These are phyloP conservation scores for Peromyscus maniculatus DNA, from an alignment of 2,113 vertebrate genomes.

Conservation along the genomic window DNA sequence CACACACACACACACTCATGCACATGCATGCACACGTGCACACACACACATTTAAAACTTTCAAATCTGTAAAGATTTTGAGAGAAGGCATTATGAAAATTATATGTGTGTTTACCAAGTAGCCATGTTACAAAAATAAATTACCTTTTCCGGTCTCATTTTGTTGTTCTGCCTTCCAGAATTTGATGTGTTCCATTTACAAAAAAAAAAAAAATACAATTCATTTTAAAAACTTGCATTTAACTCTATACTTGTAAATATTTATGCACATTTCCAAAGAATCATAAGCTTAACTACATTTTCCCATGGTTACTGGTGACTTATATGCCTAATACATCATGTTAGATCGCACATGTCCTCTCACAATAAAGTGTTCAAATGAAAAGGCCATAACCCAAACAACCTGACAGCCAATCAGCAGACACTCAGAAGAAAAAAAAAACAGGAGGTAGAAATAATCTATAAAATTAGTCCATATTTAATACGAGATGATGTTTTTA, in stretches of 20 bases:
- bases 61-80: conserved; percentile 70
- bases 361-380: conserved; percentile 84
- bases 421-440: conserved; percentile 55
- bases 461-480: conserved; percentile 66
- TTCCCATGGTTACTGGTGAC: conserved; percentile 88
- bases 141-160: conserved; percentile 75
- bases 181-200: conserved; percentile 81
- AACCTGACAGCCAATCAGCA: conserved; percentile 77
- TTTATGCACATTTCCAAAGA: conserved; percentile 89
- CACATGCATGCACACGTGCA: not conserved
- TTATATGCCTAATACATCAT: conserved; percentile 87
- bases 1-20: not conserved
- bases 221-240: conserved; percentile 88
- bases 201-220: conserved; percentile 80
- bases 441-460: conserved; percentile 69
- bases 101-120: conserved; percentile 63
- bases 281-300: conserved; percentile 86
- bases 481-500: conserved; percentile 42
- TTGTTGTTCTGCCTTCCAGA: conserved; percentile 79
- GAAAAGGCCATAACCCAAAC: conserved; percentile 79
- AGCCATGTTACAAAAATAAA: conserved; percentile 63
- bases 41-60: conserved; percentile 24
- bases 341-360: conserved; percentile 83
- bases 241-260: conserved; percentile 88
- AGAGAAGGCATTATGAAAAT: conserved; percentile 69